Percentiles rank a stretch among this genome's conserved stretches.
Evolutionary conservation across 2,797 vertebrate genomes (phyloP).

Genomic region (Anguilla megastoma): DNA sequence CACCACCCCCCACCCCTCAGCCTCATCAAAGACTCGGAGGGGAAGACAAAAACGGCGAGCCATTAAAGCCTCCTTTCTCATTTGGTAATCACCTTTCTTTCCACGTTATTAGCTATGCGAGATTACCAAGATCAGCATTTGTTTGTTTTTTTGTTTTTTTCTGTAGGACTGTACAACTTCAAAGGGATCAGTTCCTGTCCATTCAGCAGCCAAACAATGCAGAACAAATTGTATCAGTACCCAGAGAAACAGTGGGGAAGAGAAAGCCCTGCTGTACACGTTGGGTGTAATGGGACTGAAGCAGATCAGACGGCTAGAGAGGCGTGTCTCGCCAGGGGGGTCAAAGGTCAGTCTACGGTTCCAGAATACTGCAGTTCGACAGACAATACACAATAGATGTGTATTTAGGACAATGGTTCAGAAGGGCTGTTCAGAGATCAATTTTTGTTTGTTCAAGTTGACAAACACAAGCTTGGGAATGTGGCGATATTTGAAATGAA

Average conservation of each 20-base stretch:
- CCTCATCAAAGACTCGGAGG: not conserved
- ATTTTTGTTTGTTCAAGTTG: not conserved
- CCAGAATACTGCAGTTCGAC: not conserved
- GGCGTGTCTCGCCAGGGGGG: conserved; percentile 46
- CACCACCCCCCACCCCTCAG: conserved; percentile 33
- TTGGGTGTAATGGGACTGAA: conserved; percentile 52
- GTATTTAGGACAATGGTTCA: not conserved
- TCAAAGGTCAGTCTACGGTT: conserved; percentile 45
- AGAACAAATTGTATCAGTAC: conserved; percentile 65
- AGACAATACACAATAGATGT: not conserved
- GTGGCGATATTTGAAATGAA: not conserved
- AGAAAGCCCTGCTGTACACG: conserved; percentile 54
- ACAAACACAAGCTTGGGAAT: not conserved
- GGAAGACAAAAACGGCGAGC: conserved; percentile 6
- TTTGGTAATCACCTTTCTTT: conserved; percentile 38
- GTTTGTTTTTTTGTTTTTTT: conserved; percentile 39
- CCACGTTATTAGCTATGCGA: conserved; percentile 45
- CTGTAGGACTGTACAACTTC: conserved; percentile 59
- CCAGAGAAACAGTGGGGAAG: conserved; percentile 60
- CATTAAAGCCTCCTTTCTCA: conserved; percentile 42
- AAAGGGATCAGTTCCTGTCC: conserved; percentile 61
- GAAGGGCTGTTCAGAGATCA: not conserved
- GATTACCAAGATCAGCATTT: conserved; percentile 41
- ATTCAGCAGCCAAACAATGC: conserved; percentile 60
- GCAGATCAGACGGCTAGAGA: conserved; percentile 42